phyloP scores from a whole-genome alignment of 1,140 invertebrate genomes.

The Sarcophaga bullata region DNA sequence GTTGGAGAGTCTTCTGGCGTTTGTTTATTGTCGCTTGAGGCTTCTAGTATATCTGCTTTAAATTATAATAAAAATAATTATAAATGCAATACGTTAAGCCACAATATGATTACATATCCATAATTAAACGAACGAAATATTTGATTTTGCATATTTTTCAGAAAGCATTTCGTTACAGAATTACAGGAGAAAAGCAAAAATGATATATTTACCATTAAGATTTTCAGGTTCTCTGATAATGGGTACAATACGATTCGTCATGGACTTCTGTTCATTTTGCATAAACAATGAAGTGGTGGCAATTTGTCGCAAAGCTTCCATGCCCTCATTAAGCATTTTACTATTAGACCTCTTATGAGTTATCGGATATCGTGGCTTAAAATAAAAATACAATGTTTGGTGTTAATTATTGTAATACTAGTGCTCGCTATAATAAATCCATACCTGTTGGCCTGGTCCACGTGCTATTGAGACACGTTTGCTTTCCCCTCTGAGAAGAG shows the following conservation, averaged over 20 bases:
- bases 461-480: constrained; percentile 63
- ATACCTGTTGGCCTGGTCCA: constrained; percentile 56
- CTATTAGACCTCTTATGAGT: constrained; percentile 63
- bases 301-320: constrained; percentile 65
- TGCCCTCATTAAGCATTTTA: constrained; percentile 65
- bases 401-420: neutral
- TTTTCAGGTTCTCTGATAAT: constrained; percentile 63
- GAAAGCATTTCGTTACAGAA: too few relatives aligned
- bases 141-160: too few relatives aligned
- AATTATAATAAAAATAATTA: neutral
- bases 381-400: constrained; percentile 18
- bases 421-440: neutral
- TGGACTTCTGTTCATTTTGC: constrained; percentile 63
- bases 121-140: too few relatives aligned
- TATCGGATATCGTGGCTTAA: constrained; percentile 60
- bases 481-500: constrained; percentile 60
- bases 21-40: neutral
- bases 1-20: neutral
- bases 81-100: too few relatives aligned
- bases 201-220: constrained; percentile 26
- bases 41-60: neutral
- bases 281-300: constrained; percentile 65
- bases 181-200: too few relatives aligned
- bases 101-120: too few relatives aligned
- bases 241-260: constrained; percentile 61